Evolutionary conservation across 2,797 vertebrate genomes (phyloP).

Genomic region (Manis javanica): DNA sequence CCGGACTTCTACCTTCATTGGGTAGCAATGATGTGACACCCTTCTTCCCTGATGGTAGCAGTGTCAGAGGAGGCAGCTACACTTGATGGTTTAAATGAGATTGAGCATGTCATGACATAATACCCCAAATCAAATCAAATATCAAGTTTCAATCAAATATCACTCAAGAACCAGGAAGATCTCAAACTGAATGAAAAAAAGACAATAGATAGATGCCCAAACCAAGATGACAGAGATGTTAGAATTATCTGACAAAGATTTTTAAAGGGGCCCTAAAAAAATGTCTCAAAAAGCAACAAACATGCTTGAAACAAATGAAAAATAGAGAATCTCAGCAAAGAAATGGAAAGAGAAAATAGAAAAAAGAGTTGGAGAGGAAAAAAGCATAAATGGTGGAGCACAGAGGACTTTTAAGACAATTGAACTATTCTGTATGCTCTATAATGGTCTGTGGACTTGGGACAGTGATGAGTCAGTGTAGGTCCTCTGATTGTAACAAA

Average conservation of each 20-base stretch:
- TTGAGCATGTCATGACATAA: neutral
- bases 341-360: slow-evolving; percentile 20
- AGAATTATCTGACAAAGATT: neutral
- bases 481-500: neutral
- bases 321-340: neutral
- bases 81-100: neutral
- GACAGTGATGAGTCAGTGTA: neutral
- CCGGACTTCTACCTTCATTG: neutral
- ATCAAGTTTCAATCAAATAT: slow-evolving; percentile 11
- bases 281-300: neutral
- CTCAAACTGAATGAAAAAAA: neutral
- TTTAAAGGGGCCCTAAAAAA: neutral
- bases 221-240: neutral
- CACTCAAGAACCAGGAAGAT: neutral
- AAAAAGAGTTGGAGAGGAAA: neutral
- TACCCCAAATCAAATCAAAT: neutral
- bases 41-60: neutral
- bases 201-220: neutral
- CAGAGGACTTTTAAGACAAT: neutral
- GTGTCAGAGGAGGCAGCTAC: neutral
- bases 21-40: neutral
- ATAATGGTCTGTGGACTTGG: neutral
- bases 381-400: neutral
- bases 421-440: neutral
- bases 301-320: neutral